Evolutionary conservation across 37 sponge, comb jelly and placozoan genomes (phyloP).

Genomic region (Mnemiopsis leidyi): DNA sequence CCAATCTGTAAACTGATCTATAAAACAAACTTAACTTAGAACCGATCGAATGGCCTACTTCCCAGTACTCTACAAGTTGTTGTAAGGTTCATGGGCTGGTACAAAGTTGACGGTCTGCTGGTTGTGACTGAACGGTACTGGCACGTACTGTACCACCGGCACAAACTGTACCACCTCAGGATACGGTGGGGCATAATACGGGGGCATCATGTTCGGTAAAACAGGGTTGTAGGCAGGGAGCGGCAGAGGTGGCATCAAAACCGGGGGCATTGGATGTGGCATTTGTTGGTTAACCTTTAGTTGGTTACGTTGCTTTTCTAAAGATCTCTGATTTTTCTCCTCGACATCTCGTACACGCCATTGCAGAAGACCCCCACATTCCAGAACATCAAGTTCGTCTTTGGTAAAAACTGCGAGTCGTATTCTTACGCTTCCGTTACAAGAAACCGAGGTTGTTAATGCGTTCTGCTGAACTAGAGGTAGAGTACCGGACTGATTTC

Average conservation of each 20-base stretch:
- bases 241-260: not conserved
- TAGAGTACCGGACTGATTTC: not conserved
- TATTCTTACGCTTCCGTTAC: not conserved
- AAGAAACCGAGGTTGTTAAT: not conserved
- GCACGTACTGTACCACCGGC: slow-evolving; percentile 33
- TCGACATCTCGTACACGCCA: not conserved
- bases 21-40: too few relatives aligned
- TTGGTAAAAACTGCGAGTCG: not conserved
- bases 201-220: not conserved
- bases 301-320: not conserved
- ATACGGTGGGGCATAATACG: not conserved
- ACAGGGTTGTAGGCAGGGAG: not conserved
- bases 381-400: not conserved
- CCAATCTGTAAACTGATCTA: too few relatives aligned
- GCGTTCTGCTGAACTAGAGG: not conserved
- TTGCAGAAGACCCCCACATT: not conserved
- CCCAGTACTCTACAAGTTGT: too few relatives aligned
- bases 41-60: too few relatives aligned
- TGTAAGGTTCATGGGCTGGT: not conserved
- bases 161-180: slow-evolving; percentile 6
- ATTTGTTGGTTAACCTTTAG: not conserved
- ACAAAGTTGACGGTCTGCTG: not conserved
- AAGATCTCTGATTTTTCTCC: not conserved
- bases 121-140: not conserved
- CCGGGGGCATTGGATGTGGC: not conserved